These are phyloP conservation scores for Solenopsis fugax DNA, from an alignment of 1,140 invertebrate genomes.

Conservation along the genomic window DNA sequence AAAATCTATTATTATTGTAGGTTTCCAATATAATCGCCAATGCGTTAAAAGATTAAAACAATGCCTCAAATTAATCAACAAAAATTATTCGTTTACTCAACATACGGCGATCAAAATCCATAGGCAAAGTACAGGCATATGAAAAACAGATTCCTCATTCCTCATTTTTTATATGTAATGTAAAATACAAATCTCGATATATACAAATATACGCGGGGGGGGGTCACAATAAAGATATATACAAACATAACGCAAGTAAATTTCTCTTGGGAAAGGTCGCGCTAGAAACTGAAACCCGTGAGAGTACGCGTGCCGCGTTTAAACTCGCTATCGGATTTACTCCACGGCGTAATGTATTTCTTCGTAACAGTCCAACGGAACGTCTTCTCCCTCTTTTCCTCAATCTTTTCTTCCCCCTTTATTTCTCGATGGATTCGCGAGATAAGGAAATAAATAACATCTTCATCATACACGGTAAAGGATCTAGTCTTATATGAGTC, in stretches of 20 bases:
- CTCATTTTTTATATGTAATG: not conserved
- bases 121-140: not conserved
- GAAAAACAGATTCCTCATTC: not conserved
- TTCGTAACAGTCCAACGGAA: slow-evolving; percentile 12
- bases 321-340: slow-evolving; percentile 52
- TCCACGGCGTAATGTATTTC: slow-evolving; percentile 1
- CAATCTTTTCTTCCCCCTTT: not conserved
- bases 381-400: not conserved
- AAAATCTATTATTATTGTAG: not conserved
- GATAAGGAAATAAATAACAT: slow-evolving; percentile 9
- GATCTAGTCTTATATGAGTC: not conserved
- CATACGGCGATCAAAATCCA: not conserved
- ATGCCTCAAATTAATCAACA: not conserved
- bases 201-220: not conserved
- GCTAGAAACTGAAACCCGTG: slow-evolving; percentile 24
- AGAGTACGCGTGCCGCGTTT: not conserved
- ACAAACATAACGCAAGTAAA: not conserved
- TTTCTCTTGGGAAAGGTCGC: slow-evolving; percentile 48
- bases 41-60: not conserved
- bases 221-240: not conserved
- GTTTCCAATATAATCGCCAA: not conserved
- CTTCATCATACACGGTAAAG: not conserved
- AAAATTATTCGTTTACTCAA: not conserved
- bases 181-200: not conserved
- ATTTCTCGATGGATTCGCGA: not conserved